Conservation (phyloP, 1,140 invertebrate genomes). For the Homarus americanus region DNA sequence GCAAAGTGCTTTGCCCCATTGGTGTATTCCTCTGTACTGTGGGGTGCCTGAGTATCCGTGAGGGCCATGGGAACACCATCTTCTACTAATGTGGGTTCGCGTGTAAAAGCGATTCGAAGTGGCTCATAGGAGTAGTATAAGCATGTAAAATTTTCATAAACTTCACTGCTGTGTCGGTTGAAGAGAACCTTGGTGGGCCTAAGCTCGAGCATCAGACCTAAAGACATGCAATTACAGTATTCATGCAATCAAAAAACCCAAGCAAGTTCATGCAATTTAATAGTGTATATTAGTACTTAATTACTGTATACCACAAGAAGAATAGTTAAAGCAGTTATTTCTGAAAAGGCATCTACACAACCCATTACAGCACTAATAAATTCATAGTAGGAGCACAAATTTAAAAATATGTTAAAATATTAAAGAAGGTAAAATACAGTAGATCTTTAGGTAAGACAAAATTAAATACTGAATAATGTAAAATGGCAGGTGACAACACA, state of each 20-base stretch:
- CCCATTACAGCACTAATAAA: background rate
- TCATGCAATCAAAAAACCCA: background rate
- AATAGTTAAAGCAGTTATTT: background rate
- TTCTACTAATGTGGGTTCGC: slow-evolving; percentile 25
- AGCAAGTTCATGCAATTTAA: slow-evolving; percentile 2
- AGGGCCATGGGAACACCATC: slow-evolving; percentile 21
- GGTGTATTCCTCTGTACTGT: slow-evolving; percentile 35
- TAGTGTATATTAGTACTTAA: too few relatives aligned
- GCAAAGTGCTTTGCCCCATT: slow-evolving; percentile 51
- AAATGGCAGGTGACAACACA: too few relatives aligned
- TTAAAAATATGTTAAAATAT: background rate
- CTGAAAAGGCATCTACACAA: background rate
- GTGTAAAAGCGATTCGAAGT: slow-evolving; percentile 45
- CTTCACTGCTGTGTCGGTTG: slow-evolving; percentile 33
- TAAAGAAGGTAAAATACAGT: too few relatives aligned
- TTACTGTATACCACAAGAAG: background rate
- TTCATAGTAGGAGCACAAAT: background rate
- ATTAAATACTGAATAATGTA: too few relatives aligned
- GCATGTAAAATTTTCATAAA: slow-evolving; percentile 63
- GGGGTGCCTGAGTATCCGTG: slow-evolving; percentile 14
- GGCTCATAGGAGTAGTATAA: slow-evolving; percentile 69
- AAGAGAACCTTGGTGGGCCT: slow-evolving; percentile 67
- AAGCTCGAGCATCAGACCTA: slow-evolving; percentile 71
- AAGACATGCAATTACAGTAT: slow-evolving; percentile 59
- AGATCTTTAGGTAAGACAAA: too few relatives aligned